Conservation (phyloP, 2,797 vertebrate genomes). For the Enteromius afrohamiltoni region DNA sequence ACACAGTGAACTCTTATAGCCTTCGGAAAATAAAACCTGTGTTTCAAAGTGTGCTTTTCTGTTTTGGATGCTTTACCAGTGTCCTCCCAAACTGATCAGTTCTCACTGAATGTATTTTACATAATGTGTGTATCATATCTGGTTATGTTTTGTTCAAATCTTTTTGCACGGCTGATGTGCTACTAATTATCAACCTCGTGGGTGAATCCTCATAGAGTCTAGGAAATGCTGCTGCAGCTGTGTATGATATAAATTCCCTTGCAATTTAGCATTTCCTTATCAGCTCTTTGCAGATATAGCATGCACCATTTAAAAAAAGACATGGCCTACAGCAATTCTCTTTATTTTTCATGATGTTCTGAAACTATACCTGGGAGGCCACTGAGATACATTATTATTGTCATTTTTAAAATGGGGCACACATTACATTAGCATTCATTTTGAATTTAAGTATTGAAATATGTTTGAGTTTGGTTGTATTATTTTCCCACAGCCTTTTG, state of each 20-base stretch:
- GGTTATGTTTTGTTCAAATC: not conserved
- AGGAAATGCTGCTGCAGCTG: not conserved
- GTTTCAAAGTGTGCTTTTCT: constrained; percentile 37
- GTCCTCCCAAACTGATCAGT: not conserved
- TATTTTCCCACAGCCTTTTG: not conserved
- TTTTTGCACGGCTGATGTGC: not conserved
- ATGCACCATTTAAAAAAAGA: constrained; percentile 32
- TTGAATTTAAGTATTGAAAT: not conserved
- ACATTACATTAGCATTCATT: not conserved
- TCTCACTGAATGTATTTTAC: not conserved
- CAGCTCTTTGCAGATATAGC: not conserved
- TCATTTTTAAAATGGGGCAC: not conserved
- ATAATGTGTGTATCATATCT: not conserved
- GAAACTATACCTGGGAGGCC: constrained; percentile 12
- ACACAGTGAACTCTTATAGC: constrained; percentile 76
- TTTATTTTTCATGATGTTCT: constrained; percentile 22
- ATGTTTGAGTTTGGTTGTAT: no score
- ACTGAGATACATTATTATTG: not conserved
- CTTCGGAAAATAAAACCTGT: constrained; percentile 71
- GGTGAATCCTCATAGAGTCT: not conserved
- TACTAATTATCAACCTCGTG: constrained; percentile 11
- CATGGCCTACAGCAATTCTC: not conserved
- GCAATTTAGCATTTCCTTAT: constrained; percentile 8
- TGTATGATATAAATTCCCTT: not conserved
- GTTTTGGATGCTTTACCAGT: not conserved